Conservation (phyloP, 2,113 vertebrate genomes). For the Zeus faber region DNA sequence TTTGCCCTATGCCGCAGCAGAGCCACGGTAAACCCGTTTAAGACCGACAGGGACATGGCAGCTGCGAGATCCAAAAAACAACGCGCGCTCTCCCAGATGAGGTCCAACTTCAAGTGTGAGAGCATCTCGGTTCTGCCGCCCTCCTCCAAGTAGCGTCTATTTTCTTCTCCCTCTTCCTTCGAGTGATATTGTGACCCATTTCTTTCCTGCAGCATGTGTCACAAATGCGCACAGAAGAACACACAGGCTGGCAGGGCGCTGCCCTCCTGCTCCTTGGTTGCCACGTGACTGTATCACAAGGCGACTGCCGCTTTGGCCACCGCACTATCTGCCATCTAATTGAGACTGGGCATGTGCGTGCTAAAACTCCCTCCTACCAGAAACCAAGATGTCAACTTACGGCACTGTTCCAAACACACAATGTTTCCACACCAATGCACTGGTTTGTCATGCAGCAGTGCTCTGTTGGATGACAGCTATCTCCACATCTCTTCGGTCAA, state of each 20-base stretch:
- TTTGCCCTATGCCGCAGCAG: no score
- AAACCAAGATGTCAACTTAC: conserved; percentile 53
- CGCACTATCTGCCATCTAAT: conserved; percentile 41
- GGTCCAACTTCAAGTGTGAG: conserved; percentile 34
- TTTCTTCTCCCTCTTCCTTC: background rate
- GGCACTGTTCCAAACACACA: conserved; percentile 57
- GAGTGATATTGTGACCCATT: conserved; percentile 44
- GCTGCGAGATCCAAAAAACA: background rate
- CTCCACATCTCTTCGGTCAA: no score
- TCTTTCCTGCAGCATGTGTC: conserved; percentile 35
- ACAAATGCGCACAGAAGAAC: conserved; percentile 5
- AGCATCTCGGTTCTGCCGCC: conserved; percentile 8
- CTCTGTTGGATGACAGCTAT: no score
- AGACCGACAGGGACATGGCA: no score
- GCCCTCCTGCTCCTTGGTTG: conserved; percentile 31
- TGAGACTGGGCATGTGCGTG: conserved; percentile 43
- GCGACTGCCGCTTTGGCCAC: conserved; percentile 47
- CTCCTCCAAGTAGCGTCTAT: conserved; percentile 1
- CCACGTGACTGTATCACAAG: conserved; percentile 48
- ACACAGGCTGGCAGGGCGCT: conserved; percentile 42
- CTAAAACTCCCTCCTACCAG: conserved; percentile 41
- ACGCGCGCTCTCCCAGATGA: conserved; percentile 21
- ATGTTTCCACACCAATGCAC: conserved; percentile 60
- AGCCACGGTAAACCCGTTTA: no score
- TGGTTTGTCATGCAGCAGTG: conserved; percentile 41